These are phyloP conservation scores for Sarcophaga peregrina DNA, from an alignment of 1,140 invertebrate genomes.

Conservation along the genomic window DNA sequence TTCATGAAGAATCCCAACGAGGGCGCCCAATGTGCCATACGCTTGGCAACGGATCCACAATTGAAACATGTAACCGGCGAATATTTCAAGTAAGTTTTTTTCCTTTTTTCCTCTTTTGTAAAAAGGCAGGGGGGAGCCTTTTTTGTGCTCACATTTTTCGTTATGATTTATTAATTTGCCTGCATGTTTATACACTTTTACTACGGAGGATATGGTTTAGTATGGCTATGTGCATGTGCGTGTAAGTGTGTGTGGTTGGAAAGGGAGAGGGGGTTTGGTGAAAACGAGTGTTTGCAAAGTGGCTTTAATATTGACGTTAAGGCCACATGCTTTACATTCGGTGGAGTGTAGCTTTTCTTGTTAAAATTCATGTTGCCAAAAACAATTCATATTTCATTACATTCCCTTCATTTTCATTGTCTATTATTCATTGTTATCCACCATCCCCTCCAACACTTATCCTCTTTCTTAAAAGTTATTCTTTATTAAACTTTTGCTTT, in stretches of 20 bases:
- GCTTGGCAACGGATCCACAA: conserved; percentile 71
- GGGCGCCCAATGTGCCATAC: conserved; percentile 76
- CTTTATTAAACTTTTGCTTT: conserved; percentile 34
- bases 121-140: not conserved
- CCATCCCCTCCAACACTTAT: not conserved
- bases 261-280: too few species aligned
- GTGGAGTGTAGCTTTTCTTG: too few species aligned
- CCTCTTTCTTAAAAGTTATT: not conserved
- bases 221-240: too few species aligned
- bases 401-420: not conserved
- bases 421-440: too few species aligned
- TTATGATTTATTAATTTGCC: conserved; percentile 38
- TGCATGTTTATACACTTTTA: not conserved
- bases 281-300: too few species aligned
- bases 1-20: conserved; percentile 75
- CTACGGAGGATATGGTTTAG: too few species aligned
- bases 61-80: conserved; percentile 72
- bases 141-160: not conserved
- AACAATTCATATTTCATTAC: conserved; percentile 1
- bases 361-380: not conserved
- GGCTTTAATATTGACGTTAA: too few species aligned
- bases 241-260: too few species aligned
- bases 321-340: too few species aligned
- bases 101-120: not conserved
- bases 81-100: conserved; percentile 73